Base-by-base conservation (phyloP, 2,797 vertebrate species). In the Spinus olivaceus region DNA sequence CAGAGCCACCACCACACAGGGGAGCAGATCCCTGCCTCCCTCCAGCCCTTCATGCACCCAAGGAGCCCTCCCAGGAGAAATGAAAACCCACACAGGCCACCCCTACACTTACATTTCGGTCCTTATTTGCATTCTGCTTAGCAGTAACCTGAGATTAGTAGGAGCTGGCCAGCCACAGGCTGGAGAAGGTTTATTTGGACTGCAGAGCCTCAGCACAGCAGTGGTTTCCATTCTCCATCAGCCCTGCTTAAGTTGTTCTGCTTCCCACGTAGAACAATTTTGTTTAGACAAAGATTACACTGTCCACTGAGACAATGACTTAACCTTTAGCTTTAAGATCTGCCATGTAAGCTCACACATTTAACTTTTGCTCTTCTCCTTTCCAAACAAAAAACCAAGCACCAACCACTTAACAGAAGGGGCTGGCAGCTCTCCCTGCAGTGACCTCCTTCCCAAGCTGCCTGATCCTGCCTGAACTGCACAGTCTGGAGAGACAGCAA, bases 271-370 rank as follows among this genome's bases (percentile, higher is more conserved):
- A 74, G 46, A 7, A 50, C 14, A 60, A 22, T 41, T 74, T 41
- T 82, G 56, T 32, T 79, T 41, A 65, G 63, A 88, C 76, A 94
- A 80, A 82, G 81, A 72, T 77, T 24, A 89, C 24, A 39, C 8
- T 88, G 72, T 64, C 41, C 61, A 3, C 28, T 0, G 1, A 77
- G 78, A 70, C 53, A 81, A 47, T 4, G 11, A 78, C 19, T 33
- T 57, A 37, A 46, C 81, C 54, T 95, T n/a, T 6, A 76, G 32
- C n/a, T 73, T 27, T 9, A 69, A 9, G 33, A 73, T 63, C 66
- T 90, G 73, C 74, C 72, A 24, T 37, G 35, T 25, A 83, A 92
- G 41, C 44, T 70, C 77, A 16, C 60, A 72, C 50, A 28, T 50
- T 79, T 33, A 13, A 82, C 89, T 89, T 89, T 1, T 66, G 74